Evolutionary conservation across 1,140 invertebrate species (phyloP).

Genomic region (Hirudo medicinalis): DNA sequence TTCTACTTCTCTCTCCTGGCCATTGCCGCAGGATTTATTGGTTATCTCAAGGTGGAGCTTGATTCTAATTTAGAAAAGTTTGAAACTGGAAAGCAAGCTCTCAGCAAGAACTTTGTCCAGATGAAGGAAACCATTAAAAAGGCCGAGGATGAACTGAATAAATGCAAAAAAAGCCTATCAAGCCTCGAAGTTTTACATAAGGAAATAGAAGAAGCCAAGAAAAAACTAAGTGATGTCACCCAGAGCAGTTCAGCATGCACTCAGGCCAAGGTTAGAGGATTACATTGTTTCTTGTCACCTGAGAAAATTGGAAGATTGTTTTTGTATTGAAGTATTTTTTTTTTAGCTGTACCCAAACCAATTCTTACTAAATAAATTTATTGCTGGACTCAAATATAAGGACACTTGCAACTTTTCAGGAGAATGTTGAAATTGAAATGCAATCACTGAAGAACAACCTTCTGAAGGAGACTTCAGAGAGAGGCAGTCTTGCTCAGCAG

Average conservation of each 20-base stretch:
- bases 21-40: neutral
- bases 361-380: too few relatives aligned
- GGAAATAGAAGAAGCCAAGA: neutral
- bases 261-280: too few relatives aligned
- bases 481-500: neutral
- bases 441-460: too few relatives aligned
- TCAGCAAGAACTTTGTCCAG: neutral
- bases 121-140: neutral
- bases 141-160: neutral
- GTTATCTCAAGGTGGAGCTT: neutral
- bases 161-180: neutral
- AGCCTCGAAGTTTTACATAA: neutral
- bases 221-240: neutral
- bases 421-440: too few relatives aligned
- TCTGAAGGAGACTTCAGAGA: neutral
- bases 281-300: too few relatives aligned
- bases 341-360: too few relatives aligned
- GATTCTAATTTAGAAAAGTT: neutral
- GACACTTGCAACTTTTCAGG: too few relatives aligned
- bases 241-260: neutral
- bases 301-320: too few relatives aligned
- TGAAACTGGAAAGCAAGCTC: neutral
- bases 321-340: too few relatives aligned
- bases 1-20: neutral
- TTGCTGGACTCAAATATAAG: too few relatives aligned